Evolutionary conservation across 2,797 vertebrate genomes (phyloP).

Genomic region (Acanthis flammea): DNA sequence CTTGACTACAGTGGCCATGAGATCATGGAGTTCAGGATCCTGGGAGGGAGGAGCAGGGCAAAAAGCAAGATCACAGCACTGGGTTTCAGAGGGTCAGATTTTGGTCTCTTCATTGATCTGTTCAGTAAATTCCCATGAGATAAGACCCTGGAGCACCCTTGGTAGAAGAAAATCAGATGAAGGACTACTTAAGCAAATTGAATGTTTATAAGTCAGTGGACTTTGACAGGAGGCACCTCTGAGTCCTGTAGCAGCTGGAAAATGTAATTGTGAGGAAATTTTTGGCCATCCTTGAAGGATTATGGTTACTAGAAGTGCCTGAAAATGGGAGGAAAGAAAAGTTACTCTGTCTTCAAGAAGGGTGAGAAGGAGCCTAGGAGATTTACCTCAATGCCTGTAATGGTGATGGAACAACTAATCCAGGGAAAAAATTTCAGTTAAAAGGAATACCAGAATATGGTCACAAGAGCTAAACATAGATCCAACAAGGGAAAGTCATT

Average conservation of each 20-base stretch:
- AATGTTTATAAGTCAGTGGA: background rate
- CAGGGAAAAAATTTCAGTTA: accelerated
- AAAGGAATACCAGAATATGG: background rate
- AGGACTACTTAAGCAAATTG: background rate
- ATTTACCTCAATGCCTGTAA: background rate
- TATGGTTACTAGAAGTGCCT: background rate
- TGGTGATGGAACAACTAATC: background rate
- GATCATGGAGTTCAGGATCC: background rate
- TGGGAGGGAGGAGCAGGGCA: background rate
- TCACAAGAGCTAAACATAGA: background rate
- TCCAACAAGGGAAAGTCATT: background rate
- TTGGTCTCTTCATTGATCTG: background rate
- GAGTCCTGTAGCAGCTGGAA: background rate
- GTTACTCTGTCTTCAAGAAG: background rate
- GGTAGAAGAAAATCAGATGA: background rate
- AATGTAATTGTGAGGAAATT: background rate
- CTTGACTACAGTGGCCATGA: background rate
- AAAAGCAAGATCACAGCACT: background rate
- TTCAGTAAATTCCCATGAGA: background rate
- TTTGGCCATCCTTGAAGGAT: background rate
- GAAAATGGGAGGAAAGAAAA: background rate
- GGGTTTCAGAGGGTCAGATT: background rate
- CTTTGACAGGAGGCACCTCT: too few species aligned
- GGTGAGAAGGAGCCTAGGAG: background rate
- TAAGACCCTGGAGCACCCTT: background rate